Conservation (phyloP, 1,140 invertebrate genomes). For the Achroia grisella region DNA sequence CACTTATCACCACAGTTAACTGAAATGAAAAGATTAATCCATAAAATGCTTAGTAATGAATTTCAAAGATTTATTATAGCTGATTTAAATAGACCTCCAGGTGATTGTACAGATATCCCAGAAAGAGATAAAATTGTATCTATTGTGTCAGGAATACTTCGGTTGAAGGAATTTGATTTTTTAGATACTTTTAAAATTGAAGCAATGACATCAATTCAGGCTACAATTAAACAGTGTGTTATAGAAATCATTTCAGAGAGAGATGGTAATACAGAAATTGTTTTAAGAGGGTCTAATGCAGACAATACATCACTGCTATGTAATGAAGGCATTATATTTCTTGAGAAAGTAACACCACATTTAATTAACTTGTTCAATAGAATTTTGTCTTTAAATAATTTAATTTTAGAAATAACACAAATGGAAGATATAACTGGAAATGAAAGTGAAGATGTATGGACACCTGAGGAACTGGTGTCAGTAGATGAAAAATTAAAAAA, state of each 20-base stretch:
- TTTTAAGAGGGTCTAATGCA: constrained; percentile 77
- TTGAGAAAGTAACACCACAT: constrained; percentile 83
- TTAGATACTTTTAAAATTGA: constrained; percentile 93
- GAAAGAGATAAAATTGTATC: constrained; percentile 91
- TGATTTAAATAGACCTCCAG: constrained; percentile 91
- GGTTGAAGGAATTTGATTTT: constrained; percentile 90
- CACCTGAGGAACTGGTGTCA: constrained; percentile 79
- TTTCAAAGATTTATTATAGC: constrained; percentile 93
- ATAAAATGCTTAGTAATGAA: constrained; percentile 97
- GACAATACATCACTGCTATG: constrained; percentile 79
- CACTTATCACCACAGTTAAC: constrained; percentile 96
- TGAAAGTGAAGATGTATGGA: constrained; percentile 81
- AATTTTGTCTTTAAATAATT: constrained; percentile 81
- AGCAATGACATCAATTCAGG: constrained; percentile 89
- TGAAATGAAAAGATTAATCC: constrained; percentile 96
- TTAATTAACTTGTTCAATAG: constrained; percentile 77
- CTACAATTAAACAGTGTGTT: constrained; percentile 90
- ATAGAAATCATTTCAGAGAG: constrained; percentile 84
- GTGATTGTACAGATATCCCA: constrained; percentile 76
- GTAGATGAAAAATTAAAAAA: constrained; percentile 83
- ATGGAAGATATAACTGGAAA: constrained; percentile 74
- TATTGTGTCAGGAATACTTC: constrained; percentile 90
- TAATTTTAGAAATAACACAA: constrained; percentile 76
- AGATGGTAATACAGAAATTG: constrained; percentile 78
- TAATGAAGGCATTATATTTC: constrained; percentile 86